A percentile compares a stretch with the other conserved stretches of the same genome.
phyloP scores from a whole-genome alignment of 1,140 invertebrate genomes.

The Piezodorus guildinii region DNA sequence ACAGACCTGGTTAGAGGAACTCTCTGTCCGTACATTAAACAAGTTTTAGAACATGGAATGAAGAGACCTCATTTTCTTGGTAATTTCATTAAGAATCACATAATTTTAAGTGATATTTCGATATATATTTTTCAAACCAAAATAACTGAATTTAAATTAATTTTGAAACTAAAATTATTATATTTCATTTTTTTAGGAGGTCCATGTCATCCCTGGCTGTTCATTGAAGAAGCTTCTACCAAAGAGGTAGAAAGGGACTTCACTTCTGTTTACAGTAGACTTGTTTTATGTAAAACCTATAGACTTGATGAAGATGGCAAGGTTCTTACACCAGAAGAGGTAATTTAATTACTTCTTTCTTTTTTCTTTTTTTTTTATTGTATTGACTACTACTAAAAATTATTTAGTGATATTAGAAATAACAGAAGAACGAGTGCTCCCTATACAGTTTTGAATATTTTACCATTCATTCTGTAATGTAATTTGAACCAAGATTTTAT shows the following conservation, averaged over 20 bases:
- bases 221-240: slow-evolving; percentile 93
- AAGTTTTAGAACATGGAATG: slow-evolving; percentile 93
- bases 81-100: slow-evolving; percentile 24
- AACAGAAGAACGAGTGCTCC: too few species aligned
- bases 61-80: slow-evolving; percentile 68
- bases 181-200: slow-evolving; percentile 47
- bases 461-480: too few species aligned
- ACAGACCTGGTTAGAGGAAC: slow-evolving; percentile 92
- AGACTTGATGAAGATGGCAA: slow-evolving; percentile 97
- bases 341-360: slow-evolving; percentile 34
- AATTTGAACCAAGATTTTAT: too few species aligned
- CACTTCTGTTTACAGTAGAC: slow-evolving; percentile 91
- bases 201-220: slow-evolving; percentile 95
- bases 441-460: too few species aligned
- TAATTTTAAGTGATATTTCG: too few species aligned
- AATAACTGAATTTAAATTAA: too few species aligned
- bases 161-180: too few species aligned
- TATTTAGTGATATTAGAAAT: too few species aligned
- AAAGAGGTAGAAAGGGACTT: slow-evolving; percentile 96
- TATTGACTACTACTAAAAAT: too few species aligned
- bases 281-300: slow-evolving; percentile 97
- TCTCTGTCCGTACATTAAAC: slow-evolving; percentile 85
- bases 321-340: slow-evolving; percentile 95
- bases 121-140: too few species aligned
- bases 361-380: too few species aligned